Percentiles rank a stretch among this genome's conserved stretches.
These are phyloP conservation scores for Cotesia glomerata DNA, from an alignment of 1,140 invertebrate species.

Conservation along the genomic window DNA sequence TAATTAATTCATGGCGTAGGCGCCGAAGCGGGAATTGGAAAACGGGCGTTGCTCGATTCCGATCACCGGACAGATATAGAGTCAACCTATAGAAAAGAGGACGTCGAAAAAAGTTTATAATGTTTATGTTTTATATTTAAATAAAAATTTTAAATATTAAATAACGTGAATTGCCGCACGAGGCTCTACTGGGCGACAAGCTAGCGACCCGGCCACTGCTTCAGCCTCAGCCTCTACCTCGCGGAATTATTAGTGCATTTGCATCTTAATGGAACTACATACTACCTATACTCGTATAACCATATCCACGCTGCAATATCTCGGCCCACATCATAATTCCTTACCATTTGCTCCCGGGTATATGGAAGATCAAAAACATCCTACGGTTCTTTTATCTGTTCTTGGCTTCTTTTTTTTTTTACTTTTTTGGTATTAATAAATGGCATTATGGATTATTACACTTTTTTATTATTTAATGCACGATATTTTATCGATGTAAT, in stretches of 20 bases:
- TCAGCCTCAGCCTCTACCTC: background rate
- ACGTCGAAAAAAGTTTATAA: background rate
- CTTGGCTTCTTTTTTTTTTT: background rate
- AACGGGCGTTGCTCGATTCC: slow-evolving; percentile 32
- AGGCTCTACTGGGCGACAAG: slow-evolving; percentile 45
- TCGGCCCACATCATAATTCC: slow-evolving; percentile 56
- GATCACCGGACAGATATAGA: background rate
- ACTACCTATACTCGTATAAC: slow-evolving; percentile 35
- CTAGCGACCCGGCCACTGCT: slow-evolving; percentile 39
- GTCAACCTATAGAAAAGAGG: background rate
- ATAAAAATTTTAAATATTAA: too few species aligned
- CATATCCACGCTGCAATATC: slow-evolving; percentile 30
- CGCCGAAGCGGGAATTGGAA: slow-evolving; percentile 53
- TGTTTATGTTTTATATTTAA: too few species aligned
- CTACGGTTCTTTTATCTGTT: background rate
- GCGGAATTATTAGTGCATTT: slow-evolving; percentile 60
- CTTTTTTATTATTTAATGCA: too few species aligned
- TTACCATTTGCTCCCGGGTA: slow-evolving; percentile 22
- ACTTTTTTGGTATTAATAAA: too few species aligned
- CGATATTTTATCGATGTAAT: too few species aligned
- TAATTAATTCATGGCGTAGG: slow-evolving; percentile 57
- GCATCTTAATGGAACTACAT: slow-evolving; percentile 62
- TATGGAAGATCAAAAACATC: slow-evolving; percentile 9
- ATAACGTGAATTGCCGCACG: slow-evolving; percentile 26
- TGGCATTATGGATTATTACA: too few species aligned